Conservation (phyloP, 2,888 invertebrate genomes). For the Blastobasis lacticolella region DNA sequence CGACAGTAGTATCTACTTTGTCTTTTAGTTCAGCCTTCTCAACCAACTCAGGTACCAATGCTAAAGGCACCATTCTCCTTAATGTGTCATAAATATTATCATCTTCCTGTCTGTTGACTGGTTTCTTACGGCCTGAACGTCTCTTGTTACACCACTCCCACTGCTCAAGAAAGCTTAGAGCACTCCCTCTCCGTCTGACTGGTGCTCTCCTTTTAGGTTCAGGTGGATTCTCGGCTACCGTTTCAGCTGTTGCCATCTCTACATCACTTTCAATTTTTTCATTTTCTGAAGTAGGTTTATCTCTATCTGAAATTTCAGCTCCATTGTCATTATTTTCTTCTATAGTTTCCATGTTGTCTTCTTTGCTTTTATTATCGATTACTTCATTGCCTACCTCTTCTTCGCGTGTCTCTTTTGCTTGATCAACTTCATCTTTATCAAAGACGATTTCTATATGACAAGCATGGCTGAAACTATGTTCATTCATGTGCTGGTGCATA, state of each 20-base stretch:
- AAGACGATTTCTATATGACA: constrained; percentile 52
- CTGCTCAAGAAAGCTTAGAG: constrained; percentile 80
- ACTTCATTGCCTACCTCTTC: constrained; percentile 30
- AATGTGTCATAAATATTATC: constrained; percentile 80
- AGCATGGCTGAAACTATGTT: constrained; percentile 75
- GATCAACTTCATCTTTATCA: constrained; percentile 38
- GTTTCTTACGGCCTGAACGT: constrained; percentile 64
- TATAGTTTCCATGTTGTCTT: constrained; percentile 16
- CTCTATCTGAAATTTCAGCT: constrained; percentile 56
- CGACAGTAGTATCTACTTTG: neutral
- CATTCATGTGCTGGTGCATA: constrained; percentile 77
- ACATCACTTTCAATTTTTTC: constrained; percentile 54
- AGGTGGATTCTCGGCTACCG: constrained; percentile 28
- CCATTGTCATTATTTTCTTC: constrained; percentile 44
- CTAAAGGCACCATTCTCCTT: constrained; percentile 77
- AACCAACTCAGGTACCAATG: constrained; percentile 62
- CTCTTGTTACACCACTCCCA: constrained; percentile 85
- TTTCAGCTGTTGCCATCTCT: constrained; percentile 33
- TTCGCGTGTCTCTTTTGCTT: constrained; percentile 49
- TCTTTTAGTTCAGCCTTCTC: constrained; percentile 40
- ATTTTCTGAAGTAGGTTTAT: constrained; percentile 47
- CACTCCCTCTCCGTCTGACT: constrained; percentile 80
- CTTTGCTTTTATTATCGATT: constrained; percentile 16
- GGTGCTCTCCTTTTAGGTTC: constrained; percentile 64
- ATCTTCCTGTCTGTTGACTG: constrained; percentile 73